These are phyloP conservation scores for Brachionus sp. DNA, from an alignment of 1,140 invertebrate genomes.

Conservation along the genomic window DNA sequence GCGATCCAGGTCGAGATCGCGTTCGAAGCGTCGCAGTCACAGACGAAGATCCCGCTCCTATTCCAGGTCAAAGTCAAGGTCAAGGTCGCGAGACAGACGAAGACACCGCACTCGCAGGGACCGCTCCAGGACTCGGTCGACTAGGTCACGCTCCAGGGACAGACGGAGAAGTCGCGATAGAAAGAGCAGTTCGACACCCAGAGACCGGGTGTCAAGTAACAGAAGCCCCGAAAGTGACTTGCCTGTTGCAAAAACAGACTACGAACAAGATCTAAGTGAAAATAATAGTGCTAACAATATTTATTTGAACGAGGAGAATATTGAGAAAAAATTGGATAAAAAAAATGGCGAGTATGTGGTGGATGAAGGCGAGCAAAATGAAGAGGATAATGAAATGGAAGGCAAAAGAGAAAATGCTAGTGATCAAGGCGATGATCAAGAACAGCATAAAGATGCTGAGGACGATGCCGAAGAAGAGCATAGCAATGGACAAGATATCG, in stretches of 20 bases:
- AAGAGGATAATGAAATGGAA: neutral
- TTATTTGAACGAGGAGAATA: neutral
- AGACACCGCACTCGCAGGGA: neutral
- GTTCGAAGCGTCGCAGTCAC: neutral
- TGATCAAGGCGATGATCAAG: neutral
- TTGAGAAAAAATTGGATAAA: neutral
- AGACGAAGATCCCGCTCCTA: neutral
- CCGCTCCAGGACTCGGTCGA: neutral
- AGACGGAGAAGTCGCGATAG: neutral
- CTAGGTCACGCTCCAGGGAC: neutral
- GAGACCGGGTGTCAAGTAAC: neutral
- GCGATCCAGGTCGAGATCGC: neutral
- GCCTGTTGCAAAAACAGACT: neutral
- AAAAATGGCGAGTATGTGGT: neutral
- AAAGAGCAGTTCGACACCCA: neutral
- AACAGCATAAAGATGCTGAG: neutral
- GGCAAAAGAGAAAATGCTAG: neutral
- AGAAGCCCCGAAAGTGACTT: neutral
- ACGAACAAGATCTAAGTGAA: conserved; percentile 8
- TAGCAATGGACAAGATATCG: neutral
- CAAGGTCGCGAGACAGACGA: neutral
- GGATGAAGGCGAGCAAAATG: neutral
- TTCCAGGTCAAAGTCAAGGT: neutral
- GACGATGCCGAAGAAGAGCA: neutral
- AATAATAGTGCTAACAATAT: conserved; percentile 27